Percentiles rank a stretch among this genome's conserved stretches.
phyloP scores from a whole-genome alignment of 2,888 invertebrate species.

The Macaria liturata region DNA sequence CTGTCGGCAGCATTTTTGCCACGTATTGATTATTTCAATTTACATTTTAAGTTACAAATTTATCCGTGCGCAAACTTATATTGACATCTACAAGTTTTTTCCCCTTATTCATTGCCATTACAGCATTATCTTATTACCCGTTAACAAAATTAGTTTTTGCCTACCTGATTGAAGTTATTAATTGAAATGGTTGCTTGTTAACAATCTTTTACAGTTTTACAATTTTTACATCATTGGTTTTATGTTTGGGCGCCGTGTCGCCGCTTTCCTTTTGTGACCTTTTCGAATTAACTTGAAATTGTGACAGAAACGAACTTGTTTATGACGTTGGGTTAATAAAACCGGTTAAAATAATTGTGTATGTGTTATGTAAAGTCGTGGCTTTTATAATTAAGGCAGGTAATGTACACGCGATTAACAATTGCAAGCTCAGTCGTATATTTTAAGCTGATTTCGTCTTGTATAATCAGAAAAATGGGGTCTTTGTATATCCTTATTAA shows the following conservation, averaged over 20 bases:
- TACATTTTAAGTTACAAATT: no score
- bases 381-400: slow-evolving; percentile 37
- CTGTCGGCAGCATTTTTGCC: no score
- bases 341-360: slow-evolving; percentile 38
- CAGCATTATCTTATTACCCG: slow-evolving; percentile 21
- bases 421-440: slow-evolving; percentile 7
- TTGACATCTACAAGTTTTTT: slow-evolving; percentile 20
- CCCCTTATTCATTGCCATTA: slow-evolving; percentile 23
- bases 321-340: slow-evolving; percentile 46
- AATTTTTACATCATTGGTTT: slow-evolving; percentile 27
- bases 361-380: slow-evolving; percentile 37
- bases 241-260: slow-evolving; percentile 30
- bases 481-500: not conserved
- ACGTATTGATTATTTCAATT: no score
- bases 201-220: slow-evolving; percentile 7
- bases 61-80: no score
- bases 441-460: slow-evolving; percentile 4
- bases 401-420: slow-evolving; percentile 18
- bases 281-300: slow-evolving; percentile 47
- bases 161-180: slow-evolving; percentile 26
- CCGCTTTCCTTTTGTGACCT: slow-evolving; percentile 72
- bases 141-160: slow-evolving; percentile 25
- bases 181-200: slow-evolving; percentile 27
- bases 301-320: slow-evolving; percentile 47
- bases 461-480: not conserved